Evolutionary conservation across 2,113 vertebrate genomes (phyloP).

Genomic region (Chaetodon auriga): DNA sequence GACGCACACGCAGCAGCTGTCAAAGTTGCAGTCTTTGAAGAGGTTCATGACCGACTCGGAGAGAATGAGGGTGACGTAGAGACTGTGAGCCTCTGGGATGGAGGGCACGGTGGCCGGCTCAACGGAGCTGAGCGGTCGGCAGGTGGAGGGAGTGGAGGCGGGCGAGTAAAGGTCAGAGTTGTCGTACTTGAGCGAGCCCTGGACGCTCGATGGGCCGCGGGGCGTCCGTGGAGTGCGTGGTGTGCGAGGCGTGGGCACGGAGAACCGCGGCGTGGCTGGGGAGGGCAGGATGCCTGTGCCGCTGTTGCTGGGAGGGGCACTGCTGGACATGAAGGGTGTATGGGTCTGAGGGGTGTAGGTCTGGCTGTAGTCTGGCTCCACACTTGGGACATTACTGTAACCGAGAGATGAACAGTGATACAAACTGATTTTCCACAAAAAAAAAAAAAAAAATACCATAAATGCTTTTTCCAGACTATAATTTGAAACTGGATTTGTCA

Average conservation of each 20-base stretch:
- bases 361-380: constrained; percentile 95
- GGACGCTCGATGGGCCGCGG: constrained; percentile 94
- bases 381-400: constrained; percentile 86
- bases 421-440: neutral
- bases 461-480: too few relatives aligned
- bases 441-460: too few relatives aligned
- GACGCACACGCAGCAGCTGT: constrained; percentile 98
- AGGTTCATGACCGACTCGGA: constrained; percentile 99
- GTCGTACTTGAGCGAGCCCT: constrained; percentile 97
- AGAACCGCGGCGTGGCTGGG: constrained; percentile 96
- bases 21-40: constrained; percentile 99
- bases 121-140: constrained; percentile 95
- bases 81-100: constrained; percentile 98
- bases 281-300: constrained; percentile 95
- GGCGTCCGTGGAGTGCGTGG: constrained; percentile 96
- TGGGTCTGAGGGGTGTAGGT: constrained; percentile 97
- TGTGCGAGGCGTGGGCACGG: constrained; percentile 93
- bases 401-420: constrained; percentile 17
- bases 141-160: constrained; percentile 97
- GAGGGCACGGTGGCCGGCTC: constrained; percentile 97
- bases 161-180: constrained; percentile 98
- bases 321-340: constrained; percentile 94
- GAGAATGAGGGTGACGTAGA: constrained; percentile 98
- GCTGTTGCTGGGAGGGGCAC: constrained; percentile 95
- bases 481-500: too few relatives aligned